Evolutionary conservation across 2,797 vertebrate genomes (phyloP), one percentile per base, ranked within the genome.

Genomic region (Enteromius trimaculatus): DNA sequence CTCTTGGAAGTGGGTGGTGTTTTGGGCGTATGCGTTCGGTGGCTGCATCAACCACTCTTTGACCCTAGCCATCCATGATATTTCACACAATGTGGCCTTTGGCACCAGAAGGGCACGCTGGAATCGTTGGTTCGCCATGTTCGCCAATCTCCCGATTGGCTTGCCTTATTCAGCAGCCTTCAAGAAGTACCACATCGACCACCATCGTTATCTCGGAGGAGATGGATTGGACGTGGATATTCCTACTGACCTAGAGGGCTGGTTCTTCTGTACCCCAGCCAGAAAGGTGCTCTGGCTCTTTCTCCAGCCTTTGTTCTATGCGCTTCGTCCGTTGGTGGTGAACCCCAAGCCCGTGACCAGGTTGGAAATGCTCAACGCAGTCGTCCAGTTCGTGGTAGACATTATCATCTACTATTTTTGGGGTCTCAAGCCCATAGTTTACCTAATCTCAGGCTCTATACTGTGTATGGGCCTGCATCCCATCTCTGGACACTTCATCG

Each of bases 111-210:
- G 91, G 39, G 90, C 94, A 0, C 95, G 92, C 86, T 95, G 93
- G 95, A 99, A 99, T 92, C 95, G 98, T 60, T 97, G 96, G 97
- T 97, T 99, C 1, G 98, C 97, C 58, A 87, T 99, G 90, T 97
- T 99, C 64, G 98, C 97, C 93, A 99, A 99, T 92, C 88, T 99
- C 81, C 98, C 98, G 0, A 88, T 99, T 0, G 98, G 97, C 7
- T 0, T 99, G 81, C 98, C 98, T 16, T 99, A 98, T 65, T 97
- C 98, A 0, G 95, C 97, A 62, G 95, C 97, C 88, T 99, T 99
- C 90, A 99, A 99, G 93, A 99, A 99, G 88, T 99, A 99, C 86
- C 98, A 99, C 83, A 94, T 98, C 1, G 98, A 99, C 92, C 98
- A 99, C 90, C 98, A 99, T 84, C 96, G 98, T 3, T 99, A 99